phyloP scores from a whole-genome alignment of 2,797 vertebrate species.

The Syngnathus rostellatus region DNA sequence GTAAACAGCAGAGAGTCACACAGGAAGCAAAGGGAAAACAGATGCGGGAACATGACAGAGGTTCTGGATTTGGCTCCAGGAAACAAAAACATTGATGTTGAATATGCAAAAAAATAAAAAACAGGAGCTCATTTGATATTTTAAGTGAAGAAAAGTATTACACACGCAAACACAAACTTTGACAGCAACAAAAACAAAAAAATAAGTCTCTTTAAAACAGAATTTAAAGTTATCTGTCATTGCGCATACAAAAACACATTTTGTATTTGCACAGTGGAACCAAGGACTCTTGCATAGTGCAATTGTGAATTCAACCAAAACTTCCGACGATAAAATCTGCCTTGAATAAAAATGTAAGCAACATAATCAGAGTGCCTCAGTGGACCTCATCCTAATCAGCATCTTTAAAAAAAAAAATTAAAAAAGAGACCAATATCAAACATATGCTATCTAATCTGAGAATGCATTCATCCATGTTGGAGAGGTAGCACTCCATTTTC shows the following conservation, averaged over 20 bases:
- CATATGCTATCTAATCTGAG: background rate
- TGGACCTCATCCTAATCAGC: too few relatives aligned
- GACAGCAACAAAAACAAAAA: conserved; percentile 7
- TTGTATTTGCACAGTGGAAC: background rate
- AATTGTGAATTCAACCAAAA: background rate
- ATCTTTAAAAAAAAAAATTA: too few relatives aligned
- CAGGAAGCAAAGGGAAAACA: conserved; percentile 22
- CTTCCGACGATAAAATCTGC: background rate
- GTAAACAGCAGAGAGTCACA: conserved; percentile 39
- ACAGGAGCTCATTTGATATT: conserved; percentile 1
- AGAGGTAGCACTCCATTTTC: background rate
- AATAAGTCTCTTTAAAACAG: background rate
- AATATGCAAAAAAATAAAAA: conserved; percentile 16
- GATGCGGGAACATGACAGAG: conserved; percentile 29
- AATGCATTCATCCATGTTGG: background rate
- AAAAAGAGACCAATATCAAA: too few relatives aligned
- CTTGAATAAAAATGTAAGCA: background rate
- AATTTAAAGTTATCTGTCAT: background rate
- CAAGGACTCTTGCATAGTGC: background rate
- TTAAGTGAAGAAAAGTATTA: background rate
- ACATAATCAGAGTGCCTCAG: background rate
- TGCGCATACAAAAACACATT: background rate
- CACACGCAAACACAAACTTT: conserved; percentile 4
- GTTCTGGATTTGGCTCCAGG: conserved; percentile 30
- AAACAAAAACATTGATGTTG: conserved; percentile 17